These are phyloP conservation scores for Malurus leucopterus DNA, from an alignment of 2,797 vertebrate genomes.

Conservation along the genomic window DNA sequence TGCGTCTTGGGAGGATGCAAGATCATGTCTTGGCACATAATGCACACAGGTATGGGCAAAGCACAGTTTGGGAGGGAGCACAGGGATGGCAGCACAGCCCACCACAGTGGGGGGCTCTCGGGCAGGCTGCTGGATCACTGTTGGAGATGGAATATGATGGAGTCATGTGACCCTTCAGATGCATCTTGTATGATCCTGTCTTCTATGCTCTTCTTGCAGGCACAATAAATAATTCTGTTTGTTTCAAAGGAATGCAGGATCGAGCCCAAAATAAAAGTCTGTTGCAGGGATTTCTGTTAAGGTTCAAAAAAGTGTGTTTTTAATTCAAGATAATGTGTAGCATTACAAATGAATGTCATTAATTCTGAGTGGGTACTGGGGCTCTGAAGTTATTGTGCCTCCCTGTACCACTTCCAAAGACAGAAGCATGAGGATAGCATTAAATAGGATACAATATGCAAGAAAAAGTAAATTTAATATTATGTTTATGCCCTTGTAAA, in stretches of 20 bases:
- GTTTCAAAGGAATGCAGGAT: not conserved
- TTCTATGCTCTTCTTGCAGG: not conserved
- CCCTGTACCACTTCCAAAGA: not conserved
- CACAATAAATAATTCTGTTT: not conserved
- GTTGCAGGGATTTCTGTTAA: not conserved
- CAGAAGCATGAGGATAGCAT: not conserved
- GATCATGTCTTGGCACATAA: fast-evolving
- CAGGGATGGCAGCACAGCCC: not conserved
- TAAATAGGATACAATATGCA: not conserved
- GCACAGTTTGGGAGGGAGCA: not conserved
- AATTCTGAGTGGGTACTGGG: not conserved
- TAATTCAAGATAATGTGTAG: not conserved
- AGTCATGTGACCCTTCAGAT: not conserved
- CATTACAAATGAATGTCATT: not conserved
- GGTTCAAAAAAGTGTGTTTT: not conserved
- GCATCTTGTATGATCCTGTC: not conserved
- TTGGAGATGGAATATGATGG: not conserved
- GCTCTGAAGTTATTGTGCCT: not conserved
- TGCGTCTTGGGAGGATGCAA: not conserved
- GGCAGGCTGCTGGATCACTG: not conserved
- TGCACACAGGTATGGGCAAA: not conserved
- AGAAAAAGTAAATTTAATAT: not conserved
- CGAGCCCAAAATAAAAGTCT: not conserved
- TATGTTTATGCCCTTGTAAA: not conserved
- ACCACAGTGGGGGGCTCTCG: not conserved